Percentiles rank a stretch among this genome's conserved stretches.
Conservation (phyloP, 2,888 invertebrate genomes). For the Thumatha senex region DNA sequence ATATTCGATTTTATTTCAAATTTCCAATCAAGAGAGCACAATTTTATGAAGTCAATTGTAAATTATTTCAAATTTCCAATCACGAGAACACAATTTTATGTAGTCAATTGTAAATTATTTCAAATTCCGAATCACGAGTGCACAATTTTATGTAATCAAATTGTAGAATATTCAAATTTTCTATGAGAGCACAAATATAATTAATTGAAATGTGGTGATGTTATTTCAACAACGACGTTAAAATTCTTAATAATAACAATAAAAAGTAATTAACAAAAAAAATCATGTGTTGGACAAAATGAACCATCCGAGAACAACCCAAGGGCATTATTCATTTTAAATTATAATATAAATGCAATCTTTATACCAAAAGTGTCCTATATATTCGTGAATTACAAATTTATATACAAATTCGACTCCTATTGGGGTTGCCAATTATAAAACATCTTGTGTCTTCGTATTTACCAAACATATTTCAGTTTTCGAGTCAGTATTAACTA, state of each 20-base stretch:
- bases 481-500: slow-evolving; percentile 70
- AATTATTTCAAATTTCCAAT: slow-evolving; percentile 30
- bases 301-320: slow-evolving; percentile 77
- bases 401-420: slow-evolving; percentile 71
- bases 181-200: slow-evolving; percentile 46
- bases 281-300: slow-evolving; percentile 66
- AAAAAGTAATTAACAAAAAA: slow-evolving; percentile 79
- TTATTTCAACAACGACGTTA: slow-evolving; percentile 74
- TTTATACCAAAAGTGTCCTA: slow-evolving; percentile 71
- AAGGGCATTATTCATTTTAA: slow-evolving; percentile 58
- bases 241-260: slow-evolving; percentile 82
- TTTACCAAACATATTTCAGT: slow-evolving; percentile 45
- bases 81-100: slow-evolving; percentile 37
- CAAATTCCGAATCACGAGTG: slow-evolving; percentile 36
- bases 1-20: slow-evolving; percentile 21
- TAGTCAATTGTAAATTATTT: slow-evolving; percentile 18
- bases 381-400: slow-evolving; percentile 73
- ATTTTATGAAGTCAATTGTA: slow-evolving; percentile 44
- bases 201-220: slow-evolving; percentile 50
- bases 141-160: slow-evolving; percentile 46
- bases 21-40: slow-evolving; percentile 41
- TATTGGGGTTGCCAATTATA: slow-evolving; percentile 52
- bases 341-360: slow-evolving; percentile 77
- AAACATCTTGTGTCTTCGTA: slow-evolving; percentile 50
- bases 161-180: slow-evolving; percentile 24